Percentiles rank a stretch among this genome's conserved stretches.
These are phyloP conservation scores for Lepus townsendii DNA, from an alignment of 2,797 vertebrate genomes.

Conservation along the genomic window DNA sequence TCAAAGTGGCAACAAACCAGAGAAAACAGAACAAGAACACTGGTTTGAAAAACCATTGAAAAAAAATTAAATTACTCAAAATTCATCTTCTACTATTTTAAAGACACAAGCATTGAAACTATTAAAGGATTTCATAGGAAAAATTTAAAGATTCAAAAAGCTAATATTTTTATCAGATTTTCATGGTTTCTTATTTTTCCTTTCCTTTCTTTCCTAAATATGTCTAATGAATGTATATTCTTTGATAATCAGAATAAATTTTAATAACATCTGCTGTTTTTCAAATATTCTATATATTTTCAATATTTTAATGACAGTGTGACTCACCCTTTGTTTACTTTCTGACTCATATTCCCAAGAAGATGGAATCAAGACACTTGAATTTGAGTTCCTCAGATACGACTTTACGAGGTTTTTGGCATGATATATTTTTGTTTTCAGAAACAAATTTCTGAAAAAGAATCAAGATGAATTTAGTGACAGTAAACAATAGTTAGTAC, in stretches of 20 bases:
- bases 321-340: constrained; percentile 58
- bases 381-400: constrained; percentile 55
- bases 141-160: neutral
- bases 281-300: constrained; percentile 29
- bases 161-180: constrained; percentile 6
- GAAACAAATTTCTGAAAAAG: constrained; percentile 17
- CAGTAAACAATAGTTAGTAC: neutral
- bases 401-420: constrained; percentile 40
- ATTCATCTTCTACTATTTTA: constrained; percentile 1
- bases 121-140: neutral
- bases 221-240: neutral
- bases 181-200: constrained; percentile 30
- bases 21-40: neutral
- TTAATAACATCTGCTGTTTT: constrained; percentile 55
- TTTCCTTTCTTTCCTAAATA: constrained; percentile 12
- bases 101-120: neutral
- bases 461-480: neutral
- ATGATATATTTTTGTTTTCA: constrained; percentile 51
- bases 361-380: neutral
- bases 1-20: neutral
- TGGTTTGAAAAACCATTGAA: too few species aligned
- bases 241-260: constrained; percentile 40
- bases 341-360: constrained; percentile 66
- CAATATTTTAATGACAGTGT: neutral
- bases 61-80: neutral